Percentiles rank a stretch among this genome's conserved stretches.
These are phyloP conservation scores for Agonopterix alstromeriana DNA, from an alignment of 2,888 invertebrate genomes.

Conservation along the genomic window DNA sequence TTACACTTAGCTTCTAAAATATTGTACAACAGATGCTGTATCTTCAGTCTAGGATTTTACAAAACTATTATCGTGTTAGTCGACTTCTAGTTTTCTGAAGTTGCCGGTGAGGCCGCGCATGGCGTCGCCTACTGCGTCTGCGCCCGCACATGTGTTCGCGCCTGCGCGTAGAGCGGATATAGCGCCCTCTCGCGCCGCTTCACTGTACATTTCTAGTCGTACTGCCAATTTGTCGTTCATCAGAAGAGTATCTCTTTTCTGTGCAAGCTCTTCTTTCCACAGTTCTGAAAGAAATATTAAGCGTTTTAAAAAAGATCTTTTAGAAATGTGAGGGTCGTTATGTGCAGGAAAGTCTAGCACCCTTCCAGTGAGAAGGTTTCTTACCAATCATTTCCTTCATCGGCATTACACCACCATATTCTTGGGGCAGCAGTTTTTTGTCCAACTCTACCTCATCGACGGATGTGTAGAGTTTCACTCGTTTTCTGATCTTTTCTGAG, in stretches of 20 bases:
- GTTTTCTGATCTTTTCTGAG: conserved; percentile 85
- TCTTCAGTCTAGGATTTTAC: conserved; percentile 4
- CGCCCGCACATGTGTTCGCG: conserved; percentile 75
- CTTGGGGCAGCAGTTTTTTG: conserved; percentile 82
- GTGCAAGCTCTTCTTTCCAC: conserved; percentile 82
- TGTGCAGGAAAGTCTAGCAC: no score
- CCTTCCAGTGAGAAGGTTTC: conserved; percentile 4
- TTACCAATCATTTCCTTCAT: conserved; percentile 90
- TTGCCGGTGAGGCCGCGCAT: conserved; percentile 84
- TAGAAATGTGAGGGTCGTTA: conserved; percentile 1
- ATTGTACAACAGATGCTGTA: background rate
- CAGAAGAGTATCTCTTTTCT: conserved; percentile 76
- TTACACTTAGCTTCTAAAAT: background rate
- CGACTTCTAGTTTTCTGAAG: conserved; percentile 87
- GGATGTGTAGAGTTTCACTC: conserved; percentile 80
- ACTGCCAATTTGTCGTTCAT: conserved; percentile 84
- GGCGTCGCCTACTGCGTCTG: conserved; percentile 80
- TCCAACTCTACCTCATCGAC: conserved; percentile 80
- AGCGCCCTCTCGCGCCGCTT: conserved; percentile 84
- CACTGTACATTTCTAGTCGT: conserved; percentile 81
- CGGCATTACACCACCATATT: conserved; percentile 90
- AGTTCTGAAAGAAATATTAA: conserved; percentile 57
- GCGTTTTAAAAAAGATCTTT: background rate
- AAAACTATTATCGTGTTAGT: conserved; percentile 47
- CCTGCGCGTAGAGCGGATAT: conserved; percentile 82